Conservation (phyloP, 2,797 vertebrate species). For the Carduelis carduelis region DNA sequence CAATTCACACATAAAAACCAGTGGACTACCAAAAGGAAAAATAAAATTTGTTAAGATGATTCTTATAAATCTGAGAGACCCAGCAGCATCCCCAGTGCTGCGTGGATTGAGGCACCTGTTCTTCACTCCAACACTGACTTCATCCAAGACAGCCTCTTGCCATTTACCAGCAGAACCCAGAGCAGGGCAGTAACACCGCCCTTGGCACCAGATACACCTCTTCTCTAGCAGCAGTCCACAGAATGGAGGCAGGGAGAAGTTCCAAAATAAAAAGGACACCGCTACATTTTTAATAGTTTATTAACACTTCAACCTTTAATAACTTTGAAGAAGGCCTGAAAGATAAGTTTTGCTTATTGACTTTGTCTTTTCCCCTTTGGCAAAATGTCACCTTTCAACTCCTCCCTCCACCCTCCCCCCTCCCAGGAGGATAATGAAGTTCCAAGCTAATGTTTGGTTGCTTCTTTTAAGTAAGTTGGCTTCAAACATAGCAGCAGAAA, state of each 20-base stretch:
- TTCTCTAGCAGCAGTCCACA: background rate
- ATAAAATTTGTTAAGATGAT: background rate
- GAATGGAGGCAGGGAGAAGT: background rate
- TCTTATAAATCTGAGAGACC: background rate
- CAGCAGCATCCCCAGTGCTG: background rate
- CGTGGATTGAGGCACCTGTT: background rate
- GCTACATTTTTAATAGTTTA: slow-evolving; percentile 56
- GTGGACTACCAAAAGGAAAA: background rate
- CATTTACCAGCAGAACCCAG: background rate
- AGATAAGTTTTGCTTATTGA: slow-evolving; percentile 53
- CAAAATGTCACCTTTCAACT: slow-evolving; percentile 20
- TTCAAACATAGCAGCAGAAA: slow-evolving; percentile 34
- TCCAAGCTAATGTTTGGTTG: slow-evolving; percentile 10
- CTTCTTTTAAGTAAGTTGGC: slow-evolving; percentile 12
- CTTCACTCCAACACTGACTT: background rate
- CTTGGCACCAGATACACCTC: background rate
- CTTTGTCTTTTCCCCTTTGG: slow-evolving; percentile 25
- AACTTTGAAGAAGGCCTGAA: slow-evolving; percentile 57
- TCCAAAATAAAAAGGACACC: slow-evolving; percentile 63
- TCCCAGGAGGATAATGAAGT: background rate
- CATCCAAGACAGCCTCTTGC: background rate
- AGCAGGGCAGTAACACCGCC: background rate
- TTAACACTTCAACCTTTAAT: slow-evolving; percentile 57
- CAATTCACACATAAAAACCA: background rate
- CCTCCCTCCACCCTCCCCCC: background rate